These are phyloP conservation scores for Chrysochloris asiatica DNA, from an alignment of 2,113 vertebrate species.

Conservation along the genomic window DNA sequence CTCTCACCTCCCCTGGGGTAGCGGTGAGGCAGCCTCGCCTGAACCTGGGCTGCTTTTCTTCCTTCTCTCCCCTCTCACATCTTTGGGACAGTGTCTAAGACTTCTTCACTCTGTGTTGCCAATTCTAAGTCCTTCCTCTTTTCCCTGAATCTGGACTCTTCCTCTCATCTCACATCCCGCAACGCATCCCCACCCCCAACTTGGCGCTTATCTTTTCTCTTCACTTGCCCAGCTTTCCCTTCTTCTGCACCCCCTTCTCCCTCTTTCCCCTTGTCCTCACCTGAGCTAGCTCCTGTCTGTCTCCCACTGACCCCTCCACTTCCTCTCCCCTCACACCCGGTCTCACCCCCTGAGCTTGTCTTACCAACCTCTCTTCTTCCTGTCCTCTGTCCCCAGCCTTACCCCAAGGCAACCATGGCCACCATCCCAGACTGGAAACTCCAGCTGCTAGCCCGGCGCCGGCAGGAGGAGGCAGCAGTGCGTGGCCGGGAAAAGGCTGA, in stretches of 20 bases:
- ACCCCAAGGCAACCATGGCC: conserved; percentile 65
- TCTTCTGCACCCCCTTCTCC: not conserved
- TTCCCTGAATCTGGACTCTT: conserved; percentile 11
- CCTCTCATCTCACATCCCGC: not conserved
- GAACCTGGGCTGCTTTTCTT: not conserved
- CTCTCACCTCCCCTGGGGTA: not conserved
- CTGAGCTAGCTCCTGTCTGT: not conserved
- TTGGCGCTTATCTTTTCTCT: not conserved
- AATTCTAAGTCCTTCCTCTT: not conserved
- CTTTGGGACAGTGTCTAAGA: not conserved
- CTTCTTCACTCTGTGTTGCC: not conserved
- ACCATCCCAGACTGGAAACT: conserved; percentile 93
- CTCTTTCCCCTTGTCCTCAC: not conserved
- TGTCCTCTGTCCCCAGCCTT: conserved; percentile 40
- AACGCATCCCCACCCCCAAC: not conserved
- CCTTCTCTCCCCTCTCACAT: not conserved
- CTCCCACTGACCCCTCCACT: not conserved
- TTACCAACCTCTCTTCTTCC: conserved; percentile 18
- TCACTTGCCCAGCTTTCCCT: not conserved
- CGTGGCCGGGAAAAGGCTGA: conserved; percentile 88
- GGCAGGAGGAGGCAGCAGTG: conserved; percentile 89
- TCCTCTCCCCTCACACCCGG: not conserved
- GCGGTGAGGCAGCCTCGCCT: not conserved
- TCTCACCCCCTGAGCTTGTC: not conserved
- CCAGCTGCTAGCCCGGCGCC: conserved; percentile 89